Evolutionary conservation across 2,797 vertebrate species (phyloP).

Genomic region (Gymnodraco acuticeps): DNA sequence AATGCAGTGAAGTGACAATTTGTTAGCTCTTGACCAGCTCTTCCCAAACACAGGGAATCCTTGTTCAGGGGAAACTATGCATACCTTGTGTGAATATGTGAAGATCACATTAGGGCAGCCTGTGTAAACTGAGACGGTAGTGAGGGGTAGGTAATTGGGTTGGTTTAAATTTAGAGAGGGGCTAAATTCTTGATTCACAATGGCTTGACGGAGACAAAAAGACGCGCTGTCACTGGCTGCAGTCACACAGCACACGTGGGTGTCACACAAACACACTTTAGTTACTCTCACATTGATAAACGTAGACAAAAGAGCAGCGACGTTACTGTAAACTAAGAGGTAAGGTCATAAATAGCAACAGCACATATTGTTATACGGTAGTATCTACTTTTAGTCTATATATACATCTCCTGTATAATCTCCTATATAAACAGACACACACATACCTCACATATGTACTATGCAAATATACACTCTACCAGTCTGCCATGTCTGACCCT

Average conservation of each 20-base stretch:
- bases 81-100: slow-evolving; percentile 64
- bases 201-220: slow-evolving; percentile 40
- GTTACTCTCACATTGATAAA: slow-evolving; percentile 22
- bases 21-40: slow-evolving; percentile 42
- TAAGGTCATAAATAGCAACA: slow-evolving; percentile 13
- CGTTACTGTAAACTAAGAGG: neutral
- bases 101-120: slow-evolving; percentile 66
- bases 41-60: slow-evolving; percentile 72
- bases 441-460: slow-evolving; percentile 52
- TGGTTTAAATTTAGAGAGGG: slow-evolving; percentile 76
- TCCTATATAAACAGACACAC: slow-evolving; percentile 60
- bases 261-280: slow-evolving; percentile 26
- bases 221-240: slow-evolving; percentile 29
- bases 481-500: slow-evolving; percentile 61
- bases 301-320: neutral
- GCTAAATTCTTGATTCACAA: slow-evolving; percentile 59
- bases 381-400: slow-evolving; percentile 60
- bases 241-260: slow-evolving; percentile 20
- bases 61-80: slow-evolving; percentile 48
- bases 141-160: slow-evolving; percentile 72
- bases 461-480: slow-evolving; percentile 70
- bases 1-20: slow-evolving; percentile 55
- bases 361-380: slow-evolving; percentile 33
- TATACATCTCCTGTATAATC: slow-evolving; percentile 71
- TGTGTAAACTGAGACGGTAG: slow-evolving; percentile 67